Evolutionary conservation across 2,113 vertebrate species (phyloP).

Genomic region (Aphyosemion australe): DNA sequence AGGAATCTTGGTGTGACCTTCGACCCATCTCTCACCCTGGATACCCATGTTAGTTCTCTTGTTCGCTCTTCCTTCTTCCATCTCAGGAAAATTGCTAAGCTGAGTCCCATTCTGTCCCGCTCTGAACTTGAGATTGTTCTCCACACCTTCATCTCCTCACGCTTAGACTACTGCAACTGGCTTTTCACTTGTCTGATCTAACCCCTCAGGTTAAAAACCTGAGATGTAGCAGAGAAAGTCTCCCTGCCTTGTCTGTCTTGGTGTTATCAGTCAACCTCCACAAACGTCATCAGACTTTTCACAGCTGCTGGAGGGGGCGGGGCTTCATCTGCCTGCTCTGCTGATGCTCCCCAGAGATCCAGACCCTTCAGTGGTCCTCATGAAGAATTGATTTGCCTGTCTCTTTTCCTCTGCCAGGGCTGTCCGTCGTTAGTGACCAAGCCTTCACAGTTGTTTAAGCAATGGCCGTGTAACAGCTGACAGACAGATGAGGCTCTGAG

Average conservation of each 20-base stretch:
- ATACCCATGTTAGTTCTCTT: too few species aligned
- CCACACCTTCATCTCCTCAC: too few species aligned
- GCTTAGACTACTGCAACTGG: too few species aligned
- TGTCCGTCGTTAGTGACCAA: conserved; percentile 47
- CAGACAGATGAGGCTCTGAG: conserved; percentile 34
- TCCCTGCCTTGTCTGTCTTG: conserved; percentile 5
- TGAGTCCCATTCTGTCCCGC: too few species aligned
- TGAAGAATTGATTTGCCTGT: conserved; percentile 70
- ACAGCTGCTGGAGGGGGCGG: conserved; percentile 38
- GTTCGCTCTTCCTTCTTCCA: too few species aligned
- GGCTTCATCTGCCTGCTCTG: conserved; percentile 34
- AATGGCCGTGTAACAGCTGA: conserved; percentile 45
- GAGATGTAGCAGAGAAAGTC: too few species aligned
- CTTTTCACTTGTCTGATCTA: too few species aligned
- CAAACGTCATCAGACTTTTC: conserved; percentile 44
- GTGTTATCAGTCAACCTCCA: conserved; percentile 31
- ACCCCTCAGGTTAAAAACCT: too few species aligned
- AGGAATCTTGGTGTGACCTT: too few species aligned
- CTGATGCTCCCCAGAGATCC: conserved; percentile 53
- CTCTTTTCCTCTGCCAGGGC: conserved; percentile 49
- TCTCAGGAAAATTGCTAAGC: too few species aligned
- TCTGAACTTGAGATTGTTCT: too few species aligned
- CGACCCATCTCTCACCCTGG: too few species aligned
- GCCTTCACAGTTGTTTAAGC: conserved; percentile 47
- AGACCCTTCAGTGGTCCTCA: conserved; percentile 59